Evolutionary conservation across 2,888 invertebrate genomes (phyloP).

Genomic region (Eilema sororculum): DNA sequence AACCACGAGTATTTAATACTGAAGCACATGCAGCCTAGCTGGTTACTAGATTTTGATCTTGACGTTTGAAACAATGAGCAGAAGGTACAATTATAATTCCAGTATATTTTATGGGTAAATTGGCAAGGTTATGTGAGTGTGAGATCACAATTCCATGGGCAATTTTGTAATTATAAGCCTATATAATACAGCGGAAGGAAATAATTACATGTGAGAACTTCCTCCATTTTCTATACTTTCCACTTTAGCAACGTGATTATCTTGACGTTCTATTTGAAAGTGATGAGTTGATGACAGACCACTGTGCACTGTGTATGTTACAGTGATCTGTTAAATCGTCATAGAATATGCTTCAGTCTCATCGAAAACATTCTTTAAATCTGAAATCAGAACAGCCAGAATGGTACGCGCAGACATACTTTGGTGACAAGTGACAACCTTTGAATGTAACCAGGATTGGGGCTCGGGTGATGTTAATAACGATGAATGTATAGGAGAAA

Average conservation of each 20-base stretch:
- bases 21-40: slow-evolving; percentile 6
- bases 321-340: too few species aligned
- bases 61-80: slow-evolving; percentile 40
- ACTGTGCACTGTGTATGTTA: neutral
- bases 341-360: neutral
- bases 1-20: slow-evolving; percentile 19
- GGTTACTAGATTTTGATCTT: slow-evolving; percentile 42
- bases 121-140: slow-evolving; percentile 13
- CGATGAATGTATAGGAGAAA: neutral
- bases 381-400: neutral
- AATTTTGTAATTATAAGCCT: slow-evolving; percentile 26
- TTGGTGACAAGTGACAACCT: neutral
- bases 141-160: slow-evolving; percentile 24
- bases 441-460: neutral
- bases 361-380: neutral
- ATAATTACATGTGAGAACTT: slow-evolving; percentile 32
- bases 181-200: slow-evolving; percentile 34
- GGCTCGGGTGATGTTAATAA: neutral
- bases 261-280: neutral
- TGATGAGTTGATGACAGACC: too few species aligned
- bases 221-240: slow-evolving; percentile 26
- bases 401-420: neutral
- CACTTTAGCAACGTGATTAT: slow-evolving; percentile 9
- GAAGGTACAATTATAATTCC: slow-evolving; percentile 35
- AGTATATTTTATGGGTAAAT: slow-evolving; percentile 20